phyloP scores from a whole-genome alignment of 2,888 invertebrate species.

The Candidula unifasciata region DNA sequence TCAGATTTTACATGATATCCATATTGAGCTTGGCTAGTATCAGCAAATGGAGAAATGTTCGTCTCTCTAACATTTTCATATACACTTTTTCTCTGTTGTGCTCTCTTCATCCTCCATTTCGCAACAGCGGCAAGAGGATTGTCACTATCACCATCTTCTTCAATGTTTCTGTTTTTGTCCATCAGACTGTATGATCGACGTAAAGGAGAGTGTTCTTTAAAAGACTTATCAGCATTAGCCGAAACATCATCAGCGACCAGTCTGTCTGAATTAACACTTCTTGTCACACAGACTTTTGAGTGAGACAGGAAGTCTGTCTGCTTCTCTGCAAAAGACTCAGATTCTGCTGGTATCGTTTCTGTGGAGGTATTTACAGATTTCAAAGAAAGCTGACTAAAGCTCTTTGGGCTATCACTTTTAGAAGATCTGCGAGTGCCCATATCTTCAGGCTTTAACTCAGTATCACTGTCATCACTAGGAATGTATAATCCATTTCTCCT shows the following conservation, averaged over 20 bases:
- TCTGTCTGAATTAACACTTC: neutral
- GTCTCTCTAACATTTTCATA: constrained; percentile 69
- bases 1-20: constrained; percentile 25
- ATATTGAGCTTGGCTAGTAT: constrained; percentile 12
- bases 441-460: constrained; percentile 60
- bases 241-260: neutral
- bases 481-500: constrained; percentile 67
- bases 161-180: constrained; percentile 55
- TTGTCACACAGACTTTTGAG: constrained; percentile 12
- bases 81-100: constrained; percentile 60
- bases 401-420: constrained; percentile 70
- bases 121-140: constrained; percentile 65
- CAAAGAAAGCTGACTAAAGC: constrained; percentile 66
- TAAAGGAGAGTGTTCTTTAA: constrained; percentile 6
- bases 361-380: constrained; percentile 73
- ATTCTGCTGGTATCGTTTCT: constrained; percentile 69
- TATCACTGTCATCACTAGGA: constrained; percentile 69
- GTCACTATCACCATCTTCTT: constrained; percentile 64
- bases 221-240: neutral
- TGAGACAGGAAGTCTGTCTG: constrained; percentile 50
- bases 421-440: constrained; percentile 61
- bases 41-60: constrained; percentile 4
- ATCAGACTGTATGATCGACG: constrained; percentile 54
- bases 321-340: constrained; percentile 65
- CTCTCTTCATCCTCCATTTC: constrained; percentile 67